These are phyloP conservation scores for Lepidocyrtoides sp. DNA, from an alignment of 2,888 invertebrate genomes.

Conservation along the genomic window DNA sequence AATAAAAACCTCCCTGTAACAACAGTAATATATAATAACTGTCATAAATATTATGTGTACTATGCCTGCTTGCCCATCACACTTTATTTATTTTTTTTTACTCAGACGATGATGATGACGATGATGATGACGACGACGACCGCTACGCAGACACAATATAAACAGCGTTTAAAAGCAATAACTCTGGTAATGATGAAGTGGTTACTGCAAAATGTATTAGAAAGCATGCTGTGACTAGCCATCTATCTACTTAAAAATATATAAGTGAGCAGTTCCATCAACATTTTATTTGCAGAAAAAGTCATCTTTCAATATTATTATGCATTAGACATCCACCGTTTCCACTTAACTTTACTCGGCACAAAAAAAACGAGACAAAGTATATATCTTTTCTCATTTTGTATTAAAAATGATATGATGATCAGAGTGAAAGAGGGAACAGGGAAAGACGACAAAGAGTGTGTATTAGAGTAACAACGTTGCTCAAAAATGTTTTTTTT, in stretches of 20 bases:
- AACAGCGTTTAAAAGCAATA: slow-evolving; percentile 15
- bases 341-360: background rate
- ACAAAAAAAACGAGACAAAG: background rate
- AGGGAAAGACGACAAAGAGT: slow-evolving; percentile 58
- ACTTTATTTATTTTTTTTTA: slow-evolving; percentile 23
- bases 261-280: slow-evolving; percentile 33
- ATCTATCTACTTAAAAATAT: slow-evolving; percentile 41
- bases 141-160: background rate
- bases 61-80: slow-evolving; percentile 17
- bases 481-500: slow-evolving; percentile 51
- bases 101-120: background rate
- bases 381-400: background rate
- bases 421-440: slow-evolving; percentile 10
- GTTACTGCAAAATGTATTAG: slow-evolving; percentile 41
- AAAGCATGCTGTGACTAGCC: slow-evolving; percentile 40
- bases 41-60: slow-evolving; percentile 39
- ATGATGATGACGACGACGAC: slow-evolving; percentile 5
- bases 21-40: slow-evolving; percentile 56
- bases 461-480: slow-evolving; percentile 53
- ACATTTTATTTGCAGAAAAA: slow-evolving; percentile 52
- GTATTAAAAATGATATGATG: slow-evolving; percentile 27
- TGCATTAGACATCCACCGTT: background rate
- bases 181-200: slow-evolving; percentile 58
- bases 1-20: slow-evolving; percentile 44
- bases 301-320: slow-evolving; percentile 42